Base-by-base conservation (phyloP, 1,140 invertebrate genomes). In the Camponotus floridanus region DNA sequence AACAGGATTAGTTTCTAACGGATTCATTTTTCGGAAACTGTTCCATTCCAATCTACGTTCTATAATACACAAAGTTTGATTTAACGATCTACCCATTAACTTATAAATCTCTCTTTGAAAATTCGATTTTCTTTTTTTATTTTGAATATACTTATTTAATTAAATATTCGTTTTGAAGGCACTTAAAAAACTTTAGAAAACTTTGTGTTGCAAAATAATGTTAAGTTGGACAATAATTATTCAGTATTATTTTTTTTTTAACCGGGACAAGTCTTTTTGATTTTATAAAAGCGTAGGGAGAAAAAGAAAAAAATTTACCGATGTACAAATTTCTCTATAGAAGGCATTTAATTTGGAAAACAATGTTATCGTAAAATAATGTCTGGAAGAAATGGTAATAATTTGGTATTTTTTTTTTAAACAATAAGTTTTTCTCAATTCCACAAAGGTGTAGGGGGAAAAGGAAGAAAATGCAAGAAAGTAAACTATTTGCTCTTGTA, bases 401-500 rank as follows among this genome's bases (percentile, higher is more conserved):
- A n/a, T 45, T 18, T 11, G n/a, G 4, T 18, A 5, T 70, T 1
- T 48, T 36, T 48, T 80, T 59, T 61, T 26, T 11, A 9, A 21
- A 83, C 39, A 59, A 59, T 7, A 81, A 61, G 26, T 83, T 83
- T 48, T 62, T 39, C 68, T 36, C 15, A 26, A 61, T 61, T 59
- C 15, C 42, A 21, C 13, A 13, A 48, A 18, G 31, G 3, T 13
- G 48, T 15, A 48, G 11, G 18, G 33, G 18, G 13, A 0, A 21
- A 42, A 48, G 45, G 13, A 33, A 26, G 39, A 71, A 59, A 81
- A 83, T 73, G 7, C 31, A 57, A 45, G 68, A 62, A 62, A 74
- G 31, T 68, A 36, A 83, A 61, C 39, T 83, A 57, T 74, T 79
- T 64, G 31, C 26, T 74, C 39, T 48, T 61, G 61, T 45, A 31